Conservation (phyloP, 2,888 invertebrate genomes). For the Erebia palarica region DNA sequence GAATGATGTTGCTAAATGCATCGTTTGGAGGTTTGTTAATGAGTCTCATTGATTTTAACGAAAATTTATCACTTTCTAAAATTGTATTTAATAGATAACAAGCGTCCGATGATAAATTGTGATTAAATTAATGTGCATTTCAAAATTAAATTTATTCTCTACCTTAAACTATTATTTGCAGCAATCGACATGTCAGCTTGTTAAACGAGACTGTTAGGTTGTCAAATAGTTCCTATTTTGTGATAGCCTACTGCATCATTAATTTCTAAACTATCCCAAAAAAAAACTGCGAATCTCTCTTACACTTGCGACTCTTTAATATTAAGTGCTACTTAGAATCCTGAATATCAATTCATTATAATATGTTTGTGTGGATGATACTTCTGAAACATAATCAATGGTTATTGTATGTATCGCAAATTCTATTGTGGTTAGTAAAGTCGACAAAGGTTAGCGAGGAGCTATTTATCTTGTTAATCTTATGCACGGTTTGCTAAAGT, state of each 20-base stretch:
- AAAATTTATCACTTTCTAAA: constrained; percentile 20
- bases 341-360: neutral
- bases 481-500: constrained; percentile 55
- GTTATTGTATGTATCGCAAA: neutral
- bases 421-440: constrained; percentile 11
- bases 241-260: too few relatives aligned
- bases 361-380: neutral
- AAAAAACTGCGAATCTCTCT: too few relatives aligned
- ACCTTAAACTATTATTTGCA: too few relatives aligned
- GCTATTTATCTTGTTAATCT: constrained; percentile 60
- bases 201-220: too few relatives aligned
- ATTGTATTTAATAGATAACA: constrained; percentile 19
- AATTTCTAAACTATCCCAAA: too few relatives aligned
- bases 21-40: constrained; percentile 19
- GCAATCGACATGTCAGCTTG: too few relatives aligned
- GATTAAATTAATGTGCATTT: neutral
- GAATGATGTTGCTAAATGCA: constrained; percentile 33
- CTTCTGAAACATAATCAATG: neutral
- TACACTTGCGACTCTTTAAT: too few relatives aligned
- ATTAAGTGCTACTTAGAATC: neutral
- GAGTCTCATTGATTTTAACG: constrained; percentile 25
- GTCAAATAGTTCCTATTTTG: too few relatives aligned
- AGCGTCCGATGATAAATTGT: constrained; percentile 1
- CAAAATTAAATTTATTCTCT: neutral
- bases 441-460: constrained; percentile 47